These are phyloP conservation scores for Trematocara stigmaticum DNA, from an alignment of 2,113 vertebrate genomes.

Conservation along the genomic window DNA sequence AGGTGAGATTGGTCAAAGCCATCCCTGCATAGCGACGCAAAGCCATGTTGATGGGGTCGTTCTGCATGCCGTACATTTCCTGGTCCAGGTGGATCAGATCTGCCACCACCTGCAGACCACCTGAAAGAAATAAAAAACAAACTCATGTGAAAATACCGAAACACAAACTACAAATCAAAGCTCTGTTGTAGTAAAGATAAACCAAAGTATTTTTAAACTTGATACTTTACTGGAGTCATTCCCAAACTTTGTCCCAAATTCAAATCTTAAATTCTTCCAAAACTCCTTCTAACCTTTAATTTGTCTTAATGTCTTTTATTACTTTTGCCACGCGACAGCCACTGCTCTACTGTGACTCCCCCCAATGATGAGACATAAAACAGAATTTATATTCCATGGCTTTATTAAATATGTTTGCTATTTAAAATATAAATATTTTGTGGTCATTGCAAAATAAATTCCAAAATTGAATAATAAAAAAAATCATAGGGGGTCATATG, in stretches of 20 bases:
- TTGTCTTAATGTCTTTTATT: not conserved
- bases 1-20: slow-evolving; percentile 95
- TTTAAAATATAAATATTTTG: not conserved
- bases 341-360: not conserved
- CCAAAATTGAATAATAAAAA: not conserved
- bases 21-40: slow-evolving; percentile 91
- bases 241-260: not conserved
- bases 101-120: slow-evolving; percentile 87
- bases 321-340: not conserved
- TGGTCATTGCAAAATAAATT: not conserved
- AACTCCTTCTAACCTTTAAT: no score
- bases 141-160: not conserved
- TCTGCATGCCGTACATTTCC: slow-evolving; percentile 86
- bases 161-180: not conserved
- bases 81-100: slow-evolving; percentile 92
- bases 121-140: slow-evolving; percentile 52
- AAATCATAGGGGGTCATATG: not conserved
- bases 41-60: slow-evolving; percentile 88
- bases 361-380: not conserved
- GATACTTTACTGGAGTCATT: not conserved
- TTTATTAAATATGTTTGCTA: not conserved
- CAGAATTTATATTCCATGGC: not conserved
- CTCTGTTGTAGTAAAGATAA: not conserved
- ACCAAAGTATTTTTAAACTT: not conserved
- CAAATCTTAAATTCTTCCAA: not conserved